A percentile compares a stretch with the other conserved stretches of the same genome.
Evolutionary conservation across 2,113 vertebrate species (phyloP).

Genomic region (Hucho hucho): DNA sequence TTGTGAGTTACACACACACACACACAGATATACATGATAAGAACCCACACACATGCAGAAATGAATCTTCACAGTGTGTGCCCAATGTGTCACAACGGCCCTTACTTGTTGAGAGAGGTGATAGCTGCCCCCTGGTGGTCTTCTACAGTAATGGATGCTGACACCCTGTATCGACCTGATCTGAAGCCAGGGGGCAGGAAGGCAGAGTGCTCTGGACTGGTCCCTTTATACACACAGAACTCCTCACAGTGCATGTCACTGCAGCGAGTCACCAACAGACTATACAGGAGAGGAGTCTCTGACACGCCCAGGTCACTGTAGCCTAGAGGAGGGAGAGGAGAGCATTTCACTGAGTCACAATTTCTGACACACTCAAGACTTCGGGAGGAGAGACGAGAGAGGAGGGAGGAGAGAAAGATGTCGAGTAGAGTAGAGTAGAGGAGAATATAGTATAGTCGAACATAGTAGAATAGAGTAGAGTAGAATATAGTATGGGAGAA

Average conservation of each 20-base stretch:
- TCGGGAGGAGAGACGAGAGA: background rate
- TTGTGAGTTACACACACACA: background rate
- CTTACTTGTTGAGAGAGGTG: constrained; percentile 84
- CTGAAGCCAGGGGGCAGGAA: constrained; percentile 87
- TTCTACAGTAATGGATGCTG: constrained; percentile 83
- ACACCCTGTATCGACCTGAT: constrained; percentile 67
- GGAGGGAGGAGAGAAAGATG: too few species aligned
- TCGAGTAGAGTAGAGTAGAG: too few species aligned
- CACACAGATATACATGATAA: too few species aligned
- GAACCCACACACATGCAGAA: background rate
- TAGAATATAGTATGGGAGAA: background rate
- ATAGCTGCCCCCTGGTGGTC: constrained; percentile 90
- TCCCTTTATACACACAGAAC: constrained; percentile 93
- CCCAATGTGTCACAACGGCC: background rate
- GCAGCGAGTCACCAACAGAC: constrained; percentile 78
- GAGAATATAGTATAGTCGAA: too few species aligned
- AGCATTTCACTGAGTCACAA: too few species aligned
- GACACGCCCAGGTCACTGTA: constrained; percentile 84
- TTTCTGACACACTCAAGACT: too few species aligned
- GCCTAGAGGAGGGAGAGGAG: constrained; percentile 63
- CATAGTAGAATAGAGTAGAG: background rate
- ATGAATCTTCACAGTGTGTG: background rate
- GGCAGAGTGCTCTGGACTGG: constrained; percentile 81
- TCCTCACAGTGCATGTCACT: constrained; percentile 78
- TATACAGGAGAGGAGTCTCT: constrained; percentile 82